Percentiles rank a stretch among this genome's conserved stretches.
These are phyloP conservation scores for Rissa tridactyla DNA, from an alignment of 2,113 vertebrate genomes.

Conservation along the genomic window DNA sequence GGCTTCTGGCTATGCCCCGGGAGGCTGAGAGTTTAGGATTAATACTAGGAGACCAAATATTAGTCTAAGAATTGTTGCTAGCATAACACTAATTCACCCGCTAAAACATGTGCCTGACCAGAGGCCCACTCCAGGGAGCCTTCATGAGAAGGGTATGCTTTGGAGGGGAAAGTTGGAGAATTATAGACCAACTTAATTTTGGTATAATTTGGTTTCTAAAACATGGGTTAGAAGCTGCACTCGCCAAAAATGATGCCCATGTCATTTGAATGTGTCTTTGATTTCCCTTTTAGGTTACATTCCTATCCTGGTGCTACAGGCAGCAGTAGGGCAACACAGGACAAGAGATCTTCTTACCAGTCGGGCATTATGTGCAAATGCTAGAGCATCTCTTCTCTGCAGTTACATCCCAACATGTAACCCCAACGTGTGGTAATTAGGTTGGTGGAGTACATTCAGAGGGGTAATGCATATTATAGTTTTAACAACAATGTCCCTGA, in stretches of 20 bases:
- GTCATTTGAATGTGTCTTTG: rapidly evolving
- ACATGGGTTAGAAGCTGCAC: background rate
- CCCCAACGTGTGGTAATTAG: background rate
- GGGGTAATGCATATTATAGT: background rate
- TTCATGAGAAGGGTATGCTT: rapidly evolving
- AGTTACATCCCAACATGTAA: background rate
- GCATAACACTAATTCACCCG: background rate
- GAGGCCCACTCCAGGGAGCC: background rate
- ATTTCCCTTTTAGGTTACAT: background rate
- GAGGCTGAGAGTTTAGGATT: background rate
- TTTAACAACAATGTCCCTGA: background rate
- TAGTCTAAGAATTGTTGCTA: background rate
- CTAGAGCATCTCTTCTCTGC: background rate
- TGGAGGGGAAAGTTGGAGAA: background rate
- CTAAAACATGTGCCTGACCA: background rate
- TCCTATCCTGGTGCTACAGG: background rate
- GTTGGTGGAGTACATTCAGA: background rate
- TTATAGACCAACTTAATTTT: background rate
- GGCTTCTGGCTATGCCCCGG: background rate
- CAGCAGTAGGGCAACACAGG: background rate
- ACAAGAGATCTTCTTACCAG: background rate
- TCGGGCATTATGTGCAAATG: background rate
- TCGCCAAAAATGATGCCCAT: rapidly evolving
- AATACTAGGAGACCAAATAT: background rate
- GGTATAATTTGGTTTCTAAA: background rate